Percentiles rank a stretch among this genome's conserved stretches.
These are phyloP conservation scores for Caenorhabditis japonica DNA, from an alignment of 2,888 invertebrate genomes.

Conservation along the genomic window DNA sequence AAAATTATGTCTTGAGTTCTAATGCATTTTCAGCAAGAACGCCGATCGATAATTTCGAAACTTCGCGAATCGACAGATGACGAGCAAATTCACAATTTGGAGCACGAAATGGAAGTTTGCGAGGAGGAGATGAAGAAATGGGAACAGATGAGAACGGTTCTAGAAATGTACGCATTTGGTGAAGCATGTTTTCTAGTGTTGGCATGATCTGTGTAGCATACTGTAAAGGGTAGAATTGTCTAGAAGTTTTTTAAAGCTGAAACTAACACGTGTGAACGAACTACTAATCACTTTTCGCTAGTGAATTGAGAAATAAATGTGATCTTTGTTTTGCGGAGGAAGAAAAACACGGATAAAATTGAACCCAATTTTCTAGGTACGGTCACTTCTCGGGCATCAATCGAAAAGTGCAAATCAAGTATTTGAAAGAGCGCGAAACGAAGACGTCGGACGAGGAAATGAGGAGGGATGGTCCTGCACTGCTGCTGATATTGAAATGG, in stretches of 20 bases:
- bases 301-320: too few relatives aligned
- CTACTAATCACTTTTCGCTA: too few relatives aligned
- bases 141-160: slow-evolving; percentile 95
- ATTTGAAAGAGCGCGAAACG: slow-evolving; percentile 83
- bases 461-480: slow-evolving; percentile 84
- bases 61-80: slow-evolving; percentile 5
- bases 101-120: slow-evolving; percentile 81
- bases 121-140: slow-evolving; percentile 84
- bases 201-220: background rate
- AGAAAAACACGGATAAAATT: too few relatives aligned
- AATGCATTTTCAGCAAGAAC: slow-evolving; percentile 50
- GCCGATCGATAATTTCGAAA: slow-evolving; percentile 55
- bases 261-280: too few relatives aligned
- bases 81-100: slow-evolving; percentile 41
- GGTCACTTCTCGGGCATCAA: slow-evolving; percentile 99
- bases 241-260: too few relatives aligned
- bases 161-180: slow-evolving; percentile 93
- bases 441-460: slow-evolving; percentile 45
- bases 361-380: too few relatives aligned
- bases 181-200: too few relatives aligned
- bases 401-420: slow-evolving; percentile 99
- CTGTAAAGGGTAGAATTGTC: too few relatives aligned
- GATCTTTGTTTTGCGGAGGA: too few relatives aligned
- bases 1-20: background rate
- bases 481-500: slow-evolving; percentile 98